A percentile compares a stretch with the other conserved stretches of the same genome.
Evolutionary conservation across 2,797 vertebrate genomes (phyloP).

Genomic region (Acestrorhynchus altus): DNA sequence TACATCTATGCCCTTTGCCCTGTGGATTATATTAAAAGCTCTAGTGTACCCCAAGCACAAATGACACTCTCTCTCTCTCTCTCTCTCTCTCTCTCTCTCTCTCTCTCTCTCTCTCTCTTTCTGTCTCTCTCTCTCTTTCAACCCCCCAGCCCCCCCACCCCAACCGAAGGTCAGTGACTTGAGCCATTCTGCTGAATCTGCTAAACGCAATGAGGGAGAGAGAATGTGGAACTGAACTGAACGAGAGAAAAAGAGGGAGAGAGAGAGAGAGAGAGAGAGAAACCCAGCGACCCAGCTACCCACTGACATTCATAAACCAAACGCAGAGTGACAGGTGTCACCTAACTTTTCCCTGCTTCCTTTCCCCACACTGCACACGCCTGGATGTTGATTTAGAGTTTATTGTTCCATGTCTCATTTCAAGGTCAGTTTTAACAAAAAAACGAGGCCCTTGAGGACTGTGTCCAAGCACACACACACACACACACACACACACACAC

Average conservation of each 20-base stretch:
- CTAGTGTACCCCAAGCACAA: conserved; percentile 31
- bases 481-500: conserved; percentile 48
- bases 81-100: conserved; percentile 16
- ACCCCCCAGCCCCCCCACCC: conserved; percentile 20
- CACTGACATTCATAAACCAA: conserved; percentile 76
- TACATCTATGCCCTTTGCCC: conserved; percentile 34
- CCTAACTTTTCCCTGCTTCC: conserved; percentile 31
- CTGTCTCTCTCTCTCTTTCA: background rate
- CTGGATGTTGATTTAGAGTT: conserved; percentile 74
- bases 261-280: conserved; percentile 43
- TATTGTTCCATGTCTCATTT: conserved; percentile 77
- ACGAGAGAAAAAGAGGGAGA: conserved; percentile 5
- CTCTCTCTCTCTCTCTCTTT: conserved; percentile 8
- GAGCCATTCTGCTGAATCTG: conserved; percentile 78
- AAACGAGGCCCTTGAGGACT: conserved; percentile 66
- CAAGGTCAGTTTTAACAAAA: conserved; percentile 74
- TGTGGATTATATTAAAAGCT: conserved; percentile 40
- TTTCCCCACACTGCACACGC: conserved; percentile 22
- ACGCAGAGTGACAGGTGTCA: conserved; percentile 77
- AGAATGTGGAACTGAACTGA: background rate
- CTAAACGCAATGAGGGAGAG: conserved; percentile 58
- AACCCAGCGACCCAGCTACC: conserved; percentile 62
- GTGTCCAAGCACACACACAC: conserved; percentile 59
- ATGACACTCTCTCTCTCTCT: conserved; percentile 36
- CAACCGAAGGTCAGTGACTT: conserved; percentile 72